These are phyloP conservation scores for Aphelenchoides besseyi DNA, from an alignment of 1,140 invertebrate genomes.

Conservation along the genomic window DNA sequence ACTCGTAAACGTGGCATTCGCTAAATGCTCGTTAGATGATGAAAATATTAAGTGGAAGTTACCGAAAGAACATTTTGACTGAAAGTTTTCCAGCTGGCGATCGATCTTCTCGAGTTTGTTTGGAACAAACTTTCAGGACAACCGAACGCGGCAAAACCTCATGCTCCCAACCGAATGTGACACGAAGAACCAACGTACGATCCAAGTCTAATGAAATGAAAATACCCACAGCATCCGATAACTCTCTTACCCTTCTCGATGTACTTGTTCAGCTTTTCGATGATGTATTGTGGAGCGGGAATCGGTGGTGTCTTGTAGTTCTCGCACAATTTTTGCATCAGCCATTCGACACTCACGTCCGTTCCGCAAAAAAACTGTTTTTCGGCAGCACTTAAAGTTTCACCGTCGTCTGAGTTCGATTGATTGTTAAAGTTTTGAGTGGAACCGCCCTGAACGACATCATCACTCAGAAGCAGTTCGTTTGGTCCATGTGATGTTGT, in stretches of 20 bases:
- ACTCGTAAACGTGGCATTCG: slow-evolving; percentile 58
- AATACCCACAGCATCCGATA: background rate
- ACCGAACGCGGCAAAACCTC: slow-evolving; percentile 50
- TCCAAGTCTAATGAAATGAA: slow-evolving; percentile 47
- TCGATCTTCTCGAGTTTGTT: slow-evolving; percentile 34
- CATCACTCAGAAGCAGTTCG: background rate
- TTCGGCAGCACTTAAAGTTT: background rate
- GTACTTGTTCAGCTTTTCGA: slow-evolving; percentile 48
- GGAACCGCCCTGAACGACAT: background rate
- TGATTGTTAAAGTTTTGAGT: background rate
- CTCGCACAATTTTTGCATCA: slow-evolving; percentile 49
- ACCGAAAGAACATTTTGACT: slow-evolving; percentile 37
- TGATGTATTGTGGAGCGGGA: slow-evolving; percentile 57
- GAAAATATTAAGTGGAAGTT: slow-evolving; percentile 24
- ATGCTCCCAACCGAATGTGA: slow-evolving; percentile 61
- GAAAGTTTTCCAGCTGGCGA: slow-evolving; percentile 35
- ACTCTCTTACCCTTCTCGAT: slow-evolving; percentile 44
- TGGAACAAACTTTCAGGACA: slow-evolving; percentile 53
- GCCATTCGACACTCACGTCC: slow-evolving; percentile 55
- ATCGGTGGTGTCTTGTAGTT: slow-evolving; percentile 51
- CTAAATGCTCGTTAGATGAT: slow-evolving; percentile 26
- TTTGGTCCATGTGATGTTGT: background rate
- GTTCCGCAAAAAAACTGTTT: slow-evolving; percentile 28
- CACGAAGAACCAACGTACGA: slow-evolving; percentile 48
- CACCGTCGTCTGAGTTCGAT: background rate